Base-by-base conservation (phyloP, 1,140 invertebrate species). In the Drosophila quadrilineata region DNA sequence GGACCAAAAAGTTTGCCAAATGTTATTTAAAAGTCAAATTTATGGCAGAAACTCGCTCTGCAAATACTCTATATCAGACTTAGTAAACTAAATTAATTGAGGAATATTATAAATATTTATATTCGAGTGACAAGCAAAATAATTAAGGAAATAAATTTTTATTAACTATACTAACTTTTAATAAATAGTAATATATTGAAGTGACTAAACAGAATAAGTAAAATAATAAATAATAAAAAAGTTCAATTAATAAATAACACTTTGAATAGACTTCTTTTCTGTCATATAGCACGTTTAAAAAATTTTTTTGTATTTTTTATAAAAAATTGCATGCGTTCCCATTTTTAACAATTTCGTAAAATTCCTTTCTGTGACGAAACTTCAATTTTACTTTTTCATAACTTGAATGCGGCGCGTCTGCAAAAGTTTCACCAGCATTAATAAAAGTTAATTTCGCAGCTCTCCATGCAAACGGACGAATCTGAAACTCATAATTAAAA, bases 251-350 rank as follows among this genome's bases (percentile, higher is more conserved):
- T n/a, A n/a, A n/a, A n/a, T n/a, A n/a, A n/a, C n/a, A n/a, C n/a
- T n/a, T n/a, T n/a, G n/a, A n/a, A n/a, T n/a, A n/a, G n/a, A n/a
- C n/a, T n/a, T n/a, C n/a, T n/a, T n/a, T n/a, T n/a, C n/a, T n/a
- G n/a, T n/a, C n/a, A n/a, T n/a, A n/a, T n/a, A n/a, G n/a, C n/a
- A n/a, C n/a, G n/a, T n/a, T n/a, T n/a, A n/a, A n/a, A n/a, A n/a
- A n/a, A n/a, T n/a, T n/a, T 75, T 82, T 80, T 82, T 80, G 67
- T 76, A 80, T 80, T 80, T n/a, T 77, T 80, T 80, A 80, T 82
- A 75, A 80, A 80, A 80, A 77, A 69, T 79, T 73, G 53, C 59
- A 77, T 69, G 73, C 82, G 71, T 71, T 75, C 71, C 63, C 49
- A 67, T 71, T 43, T 50, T 70, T 43, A n/a, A n/a, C n/a, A n/a